Evolutionary conservation across 2,113 vertebrate genomes (phyloP).

Genomic region (Syrmaticus mikado): DNA sequence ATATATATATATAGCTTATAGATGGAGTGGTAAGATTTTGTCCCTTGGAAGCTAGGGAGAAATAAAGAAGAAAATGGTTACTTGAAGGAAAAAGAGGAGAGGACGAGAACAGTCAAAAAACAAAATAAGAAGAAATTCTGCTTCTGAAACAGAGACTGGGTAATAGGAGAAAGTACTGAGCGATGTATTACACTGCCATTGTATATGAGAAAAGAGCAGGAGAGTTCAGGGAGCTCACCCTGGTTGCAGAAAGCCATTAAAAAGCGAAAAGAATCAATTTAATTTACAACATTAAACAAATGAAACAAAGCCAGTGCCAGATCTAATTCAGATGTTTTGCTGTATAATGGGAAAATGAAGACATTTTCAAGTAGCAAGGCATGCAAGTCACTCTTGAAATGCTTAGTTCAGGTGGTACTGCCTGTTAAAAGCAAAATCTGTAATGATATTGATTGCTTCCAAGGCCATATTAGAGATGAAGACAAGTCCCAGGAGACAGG

Average conservation of each 20-base stretch:
- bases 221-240: neutral
- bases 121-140: neutral
- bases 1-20: neutral
- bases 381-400: conserved; percentile 34
- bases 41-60: neutral
- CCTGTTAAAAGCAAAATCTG: conserved; percentile 76
- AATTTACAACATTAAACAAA: conserved; percentile 42
- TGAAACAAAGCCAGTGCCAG: neutral
- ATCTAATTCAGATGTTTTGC: conserved; percentile 30
- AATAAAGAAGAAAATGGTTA: neutral
- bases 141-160: neutral
- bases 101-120: neutral
- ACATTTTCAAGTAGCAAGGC: conserved; percentile 63
- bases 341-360: conserved; percentile 65
- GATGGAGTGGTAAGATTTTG: neutral
- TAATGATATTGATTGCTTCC: conserved; percentile 91
- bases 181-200: neutral
- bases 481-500: conserved; percentile 79
- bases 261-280: conserved; percentile 41
- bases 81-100: neutral
- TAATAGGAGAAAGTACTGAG: neutral
- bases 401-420: conserved; percentile 78
- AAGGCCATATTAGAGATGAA: conserved; percentile 88
- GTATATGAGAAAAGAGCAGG: neutral
- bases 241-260: conserved; percentile 9